Conservation (phyloP, 2,888 invertebrate species). For the Tiphia femorata region DNA sequence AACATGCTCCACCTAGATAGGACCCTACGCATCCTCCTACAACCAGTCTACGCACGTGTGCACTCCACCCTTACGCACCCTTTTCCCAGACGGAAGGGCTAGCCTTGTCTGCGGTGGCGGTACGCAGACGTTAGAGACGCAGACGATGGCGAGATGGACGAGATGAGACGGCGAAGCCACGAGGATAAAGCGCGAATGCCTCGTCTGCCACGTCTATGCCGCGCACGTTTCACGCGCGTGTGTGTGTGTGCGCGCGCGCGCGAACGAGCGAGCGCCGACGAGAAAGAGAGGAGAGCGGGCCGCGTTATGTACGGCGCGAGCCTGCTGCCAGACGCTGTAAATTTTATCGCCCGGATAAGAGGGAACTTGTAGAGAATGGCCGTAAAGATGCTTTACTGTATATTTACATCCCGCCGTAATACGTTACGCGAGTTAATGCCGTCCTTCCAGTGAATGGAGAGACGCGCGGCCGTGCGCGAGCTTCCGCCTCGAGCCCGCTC, state of each 20-base stretch:
- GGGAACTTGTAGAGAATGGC: conserved; percentile 55
- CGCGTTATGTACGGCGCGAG: conserved; percentile 23
- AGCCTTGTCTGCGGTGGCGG: conserved; percentile 11
- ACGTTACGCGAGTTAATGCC: conserved; percentile 54
- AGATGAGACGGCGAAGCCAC: conserved; percentile 16
- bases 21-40: too few relatives aligned
- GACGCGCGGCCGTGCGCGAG: conserved; percentile 8
- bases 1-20: too few relatives aligned
- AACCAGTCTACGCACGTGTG: too few relatives aligned
- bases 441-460: conserved; percentile 56
- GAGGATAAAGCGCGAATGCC: background rate
- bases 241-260: too few relatives aligned
- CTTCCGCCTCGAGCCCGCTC: background rate
- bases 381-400: conserved; percentile 60
- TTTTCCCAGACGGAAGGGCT: too few relatives aligned
- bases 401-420: conserved; percentile 58
- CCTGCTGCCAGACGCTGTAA: conserved; percentile 55
- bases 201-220: background rate
- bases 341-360: conserved; percentile 61
- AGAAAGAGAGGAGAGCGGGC: conserved; percentile 4
- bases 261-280: too few relatives aligned
- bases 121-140: conserved; percentile 18
- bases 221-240: background rate
- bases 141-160: conserved; percentile 10
- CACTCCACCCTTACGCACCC: too few relatives aligned